Percentiles rank a stretch among this genome's conserved stretches.
Evolutionary conservation across 2,888 invertebrate genomes (phyloP).

Genomic region (Philereme vetulata): DNA sequence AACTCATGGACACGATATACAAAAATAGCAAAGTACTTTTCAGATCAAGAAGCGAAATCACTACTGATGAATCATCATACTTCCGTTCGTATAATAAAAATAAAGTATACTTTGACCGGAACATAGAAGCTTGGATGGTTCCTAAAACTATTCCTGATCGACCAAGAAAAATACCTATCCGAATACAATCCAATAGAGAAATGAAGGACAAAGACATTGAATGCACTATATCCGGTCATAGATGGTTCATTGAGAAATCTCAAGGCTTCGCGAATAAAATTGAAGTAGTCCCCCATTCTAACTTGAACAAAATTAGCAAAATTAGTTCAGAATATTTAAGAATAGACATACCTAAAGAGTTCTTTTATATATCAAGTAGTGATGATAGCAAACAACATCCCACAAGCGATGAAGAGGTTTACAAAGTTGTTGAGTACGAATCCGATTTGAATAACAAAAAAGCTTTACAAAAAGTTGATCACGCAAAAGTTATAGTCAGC

Average conservation of each 20-base stretch:
- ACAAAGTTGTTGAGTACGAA: constrained; percentile 71
- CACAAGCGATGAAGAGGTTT: constrained; percentile 68
- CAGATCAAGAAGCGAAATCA: constrained; percentile 60
- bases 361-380: constrained; percentile 56
- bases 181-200: constrained; percentile 20
- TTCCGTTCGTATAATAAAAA: constrained; percentile 48
- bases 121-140: constrained; percentile 73
- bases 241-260: constrained; percentile 63
- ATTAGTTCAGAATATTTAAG: constrained; percentile 60
- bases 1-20: constrained; percentile 62
- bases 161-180: constrained; percentile 35
- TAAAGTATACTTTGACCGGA: constrained; percentile 56
- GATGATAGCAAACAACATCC: constrained; percentile 47
- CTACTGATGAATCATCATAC: constrained; percentile 50
- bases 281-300: constrained; percentile 61
- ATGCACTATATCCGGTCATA: constrained; percentile 53
- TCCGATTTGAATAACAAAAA: constrained; percentile 48
- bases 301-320: constrained; percentile 41
- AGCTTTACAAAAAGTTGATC: constrained; percentile 45
- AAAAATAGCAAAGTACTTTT: constrained; percentile 55
- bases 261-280: constrained; percentile 63
- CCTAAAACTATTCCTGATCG: constrained; percentile 54
- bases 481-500: constrained; percentile 48
- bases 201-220: constrained; percentile 45
- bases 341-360: constrained; percentile 69